Evolutionary conservation across 2,113 vertebrate species (phyloP), one percentile per base, ranked within the genome.

Genomic region (Ophthalmolycus amberensis): DNA sequence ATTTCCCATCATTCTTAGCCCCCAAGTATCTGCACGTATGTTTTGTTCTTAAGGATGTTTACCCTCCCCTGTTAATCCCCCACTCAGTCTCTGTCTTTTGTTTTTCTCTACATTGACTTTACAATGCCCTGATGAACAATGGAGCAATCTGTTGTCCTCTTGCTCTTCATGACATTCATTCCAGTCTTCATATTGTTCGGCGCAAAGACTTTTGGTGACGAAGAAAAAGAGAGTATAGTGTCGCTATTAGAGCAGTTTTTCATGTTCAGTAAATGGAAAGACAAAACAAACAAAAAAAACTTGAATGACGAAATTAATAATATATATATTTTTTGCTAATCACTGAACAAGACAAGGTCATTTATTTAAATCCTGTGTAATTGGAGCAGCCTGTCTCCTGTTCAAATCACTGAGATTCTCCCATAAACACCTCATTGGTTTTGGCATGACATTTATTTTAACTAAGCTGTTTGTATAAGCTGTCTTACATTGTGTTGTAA

Each of bases 341-440:
- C 78, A 70, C 32, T 5, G 62, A 42, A 69, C 42, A 25, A 63
- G 37, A 74, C n/a, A 40, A 68, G n/a, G 9, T 40, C 54, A 83
- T 70, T 62, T 82, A 76, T 86, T 87, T 79, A 85, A 20, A 38
- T 40, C 22, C 3, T 71, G 40, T 71, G n/a, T 83, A 84, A 87
- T 85, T 85, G 79, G 82, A 73, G 18, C 18, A 27, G 48, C 37
- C 42, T 37, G 69, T 58, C 70, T 66, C 3, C 29, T 29, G 20
- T 46, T 68, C 29, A 68, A 25, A 68, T 75, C 71, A 66, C 70
- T 46, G 32, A 71, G 70, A 40, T 80, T 37, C 48, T 25, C 58
- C 69, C 65, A 9, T 34, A 79, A 85, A 72, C 62, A 34, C 25
- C 25, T 63, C 42, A 79, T 59, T 77, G 71, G 18, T 20, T 84